These are phyloP conservation scores for Diplosoma virens DNA, from an alignment of 23 tunicate species.

Conservation along the genomic window DNA sequence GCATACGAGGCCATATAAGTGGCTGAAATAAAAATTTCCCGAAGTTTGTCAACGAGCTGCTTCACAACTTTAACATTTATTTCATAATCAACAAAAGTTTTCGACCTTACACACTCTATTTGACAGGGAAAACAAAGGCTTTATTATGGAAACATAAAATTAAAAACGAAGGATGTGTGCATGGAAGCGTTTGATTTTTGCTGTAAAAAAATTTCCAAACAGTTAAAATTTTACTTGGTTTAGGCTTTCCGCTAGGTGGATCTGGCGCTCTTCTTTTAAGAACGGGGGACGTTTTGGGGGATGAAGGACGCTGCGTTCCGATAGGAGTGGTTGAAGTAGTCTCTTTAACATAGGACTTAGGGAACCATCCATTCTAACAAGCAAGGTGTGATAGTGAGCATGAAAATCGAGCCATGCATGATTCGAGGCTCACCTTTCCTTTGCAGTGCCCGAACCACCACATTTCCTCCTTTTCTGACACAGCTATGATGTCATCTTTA, in stretches of 20 bases:
- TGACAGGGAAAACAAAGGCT: no score
- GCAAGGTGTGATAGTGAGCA: not conserved
- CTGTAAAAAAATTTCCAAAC: no score
- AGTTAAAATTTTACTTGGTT: no score
- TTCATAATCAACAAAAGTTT: not conserved
- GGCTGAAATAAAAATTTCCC: not conserved
- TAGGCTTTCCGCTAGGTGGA: constrained; percentile 60
- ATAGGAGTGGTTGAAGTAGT: constrained; percentile 55
- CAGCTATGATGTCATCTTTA: constrained; percentile 83
- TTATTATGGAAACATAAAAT: no score
- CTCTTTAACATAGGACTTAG: constrained; percentile 84
- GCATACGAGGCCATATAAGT: constrained; percentile 69
- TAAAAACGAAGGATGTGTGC: no score
- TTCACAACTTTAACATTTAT: not conserved
- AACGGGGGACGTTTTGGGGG: constrained; percentile 66
- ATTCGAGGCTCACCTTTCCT: constrained; percentile 66
- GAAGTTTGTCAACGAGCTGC: no score
- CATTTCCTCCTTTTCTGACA: constrained; percentile 89
- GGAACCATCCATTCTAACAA: constrained; percentile 89
- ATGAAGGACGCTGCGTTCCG: constrained; percentile 3
- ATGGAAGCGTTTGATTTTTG: no score
- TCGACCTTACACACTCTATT: no score
- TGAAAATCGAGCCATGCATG: no score
- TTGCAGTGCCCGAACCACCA: constrained; percentile 95
- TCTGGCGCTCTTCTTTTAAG: constrained; percentile 74